A percentile compares a stretch with the other conserved stretches of the same genome.
Conservation (phyloP, 1,140 invertebrate genomes). For the Asobara japonica region DNA sequence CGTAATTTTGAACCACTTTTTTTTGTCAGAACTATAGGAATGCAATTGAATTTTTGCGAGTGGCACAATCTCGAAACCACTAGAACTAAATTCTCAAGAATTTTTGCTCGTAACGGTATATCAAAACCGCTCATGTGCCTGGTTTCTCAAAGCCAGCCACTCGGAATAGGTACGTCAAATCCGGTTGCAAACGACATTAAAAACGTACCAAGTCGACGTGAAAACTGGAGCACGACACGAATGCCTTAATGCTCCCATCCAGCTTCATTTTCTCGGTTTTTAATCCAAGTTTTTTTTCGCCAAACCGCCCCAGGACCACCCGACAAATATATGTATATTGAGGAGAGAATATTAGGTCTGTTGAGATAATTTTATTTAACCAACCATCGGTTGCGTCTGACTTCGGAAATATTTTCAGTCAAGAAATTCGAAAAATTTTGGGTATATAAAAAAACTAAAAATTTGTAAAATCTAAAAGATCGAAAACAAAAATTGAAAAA, state of each 20-base stretch:
- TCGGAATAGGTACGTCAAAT: constrained; percentile 11
- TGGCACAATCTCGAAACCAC: neutral
- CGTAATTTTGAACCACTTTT: no score
- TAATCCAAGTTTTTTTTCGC: neutral
- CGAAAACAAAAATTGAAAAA: no score
- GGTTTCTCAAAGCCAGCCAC: neutral
- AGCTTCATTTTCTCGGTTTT: neutral
- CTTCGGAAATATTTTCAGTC: no score
- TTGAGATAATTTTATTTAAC: no score
- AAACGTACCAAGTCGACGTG: constrained; percentile 21
- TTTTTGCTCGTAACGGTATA: neutral
- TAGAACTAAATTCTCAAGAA: neutral
- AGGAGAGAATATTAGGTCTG: no score
- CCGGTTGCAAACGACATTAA: constrained; percentile 7
- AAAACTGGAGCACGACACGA: constrained; percentile 26
- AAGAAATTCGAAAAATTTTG: no score
- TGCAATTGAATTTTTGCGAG: neutral
- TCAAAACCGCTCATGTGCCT: neutral
- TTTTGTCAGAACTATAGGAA: no score
- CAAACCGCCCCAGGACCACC: neutral
- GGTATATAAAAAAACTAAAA: no score
- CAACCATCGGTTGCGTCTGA: no score
- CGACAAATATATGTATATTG: no score
- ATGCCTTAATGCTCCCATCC: neutral
- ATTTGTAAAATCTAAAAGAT: no score